phyloP scores from a whole-genome alignment of 2,113 vertebrate genomes.

The Scolopax mira region DNA sequence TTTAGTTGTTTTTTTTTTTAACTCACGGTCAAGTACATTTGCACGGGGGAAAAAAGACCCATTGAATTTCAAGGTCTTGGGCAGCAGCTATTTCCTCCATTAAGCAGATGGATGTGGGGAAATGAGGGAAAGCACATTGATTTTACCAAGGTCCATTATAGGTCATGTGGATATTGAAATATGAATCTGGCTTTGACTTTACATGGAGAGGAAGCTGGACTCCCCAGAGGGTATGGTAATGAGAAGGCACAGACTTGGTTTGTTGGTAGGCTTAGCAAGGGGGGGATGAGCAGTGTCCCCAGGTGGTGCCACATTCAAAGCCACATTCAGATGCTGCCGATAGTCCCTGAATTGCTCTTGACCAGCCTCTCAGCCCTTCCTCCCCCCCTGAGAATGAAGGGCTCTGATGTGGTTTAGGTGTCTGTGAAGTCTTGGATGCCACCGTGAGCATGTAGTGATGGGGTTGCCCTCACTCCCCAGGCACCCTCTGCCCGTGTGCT shows the following conservation, averaged over 20 bases:
- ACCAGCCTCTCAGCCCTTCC: not conserved
- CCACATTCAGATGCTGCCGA: not conserved
- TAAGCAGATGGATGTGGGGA: not conserved
- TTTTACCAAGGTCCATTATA: constrained; percentile 54
- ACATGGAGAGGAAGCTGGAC: not conserved
- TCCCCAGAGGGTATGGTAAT: not conserved
- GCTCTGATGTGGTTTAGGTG: not conserved
- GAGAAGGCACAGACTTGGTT: not conserved
- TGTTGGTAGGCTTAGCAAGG: not conserved
- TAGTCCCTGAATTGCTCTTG: not conserved
- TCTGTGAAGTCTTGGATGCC: not conserved
- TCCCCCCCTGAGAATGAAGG: not conserved
- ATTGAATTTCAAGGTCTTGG: constrained; percentile 34
- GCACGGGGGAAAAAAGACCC: not conserved
- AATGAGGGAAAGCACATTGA: constrained; percentile 48
- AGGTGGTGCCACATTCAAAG: not conserved
- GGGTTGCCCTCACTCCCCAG: not conserved
- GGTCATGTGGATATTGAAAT: constrained; percentile 10
- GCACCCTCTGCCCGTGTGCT: accelerated
- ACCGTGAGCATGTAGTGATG: accelerated
- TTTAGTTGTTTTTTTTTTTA: not conserved
- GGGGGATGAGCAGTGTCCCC: not conserved
- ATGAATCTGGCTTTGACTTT: constrained; percentile 36
- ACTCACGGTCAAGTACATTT: not conserved
- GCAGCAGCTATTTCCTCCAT: constrained; percentile 56